A percentile compares a stretch with the other conserved stretches of the same genome.
phyloP scores from a whole-genome alignment of 1,140 invertebrate species.

The Drosophila subpulchrella region DNA sequence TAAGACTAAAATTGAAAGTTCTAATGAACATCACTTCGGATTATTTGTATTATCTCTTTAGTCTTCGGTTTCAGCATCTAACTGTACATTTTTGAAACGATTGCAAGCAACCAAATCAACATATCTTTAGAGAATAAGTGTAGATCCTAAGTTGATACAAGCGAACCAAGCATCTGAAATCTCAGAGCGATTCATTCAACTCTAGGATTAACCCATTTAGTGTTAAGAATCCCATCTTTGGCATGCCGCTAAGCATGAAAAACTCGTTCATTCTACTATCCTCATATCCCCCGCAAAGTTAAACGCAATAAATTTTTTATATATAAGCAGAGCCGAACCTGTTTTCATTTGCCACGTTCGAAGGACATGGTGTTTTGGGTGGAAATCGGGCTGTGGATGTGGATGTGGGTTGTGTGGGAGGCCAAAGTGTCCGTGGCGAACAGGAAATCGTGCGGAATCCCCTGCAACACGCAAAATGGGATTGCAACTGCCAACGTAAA shows the following conservation, averaged over 20 bases:
- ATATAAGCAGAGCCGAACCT: slow-evolving; percentile 29
- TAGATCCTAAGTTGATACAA: slow-evolving; percentile 43
- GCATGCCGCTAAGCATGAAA: slow-evolving; percentile 68
- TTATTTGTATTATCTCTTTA: slow-evolving; percentile 47
- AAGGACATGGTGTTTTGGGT: slow-evolving; percentile 3
- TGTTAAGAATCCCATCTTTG: slow-evolving; percentile 30
- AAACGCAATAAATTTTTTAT: slow-evolving; percentile 64
- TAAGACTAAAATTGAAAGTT: not conserved
- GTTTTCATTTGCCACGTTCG: slow-evolving; percentile 32
- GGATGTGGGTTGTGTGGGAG: slow-evolving; percentile 1
- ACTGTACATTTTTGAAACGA: slow-evolving; percentile 67
- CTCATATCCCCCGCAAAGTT: slow-evolving; percentile 38
- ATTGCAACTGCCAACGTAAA: slow-evolving; percentile 68
- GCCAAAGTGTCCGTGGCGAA: slow-evolving; percentile 21
- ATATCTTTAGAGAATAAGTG: slow-evolving; percentile 61
- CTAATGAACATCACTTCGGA: not conserved
- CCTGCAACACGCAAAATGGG: slow-evolving; percentile 63
- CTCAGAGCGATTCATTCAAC: slow-evolving; percentile 23
- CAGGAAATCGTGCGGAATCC: slow-evolving; percentile 60
- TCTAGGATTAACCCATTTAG: slow-evolving; percentile 39
- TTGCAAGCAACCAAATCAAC: slow-evolving; percentile 76
- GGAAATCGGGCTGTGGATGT: not conserved
- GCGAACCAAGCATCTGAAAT: slow-evolving; percentile 46
- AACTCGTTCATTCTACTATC: slow-evolving; percentile 40
- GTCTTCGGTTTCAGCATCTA: slow-evolving; percentile 50